Base-by-base conservation (phyloP, 2,113 vertebrate species). In the Halcyon senegalensis region DNA sequence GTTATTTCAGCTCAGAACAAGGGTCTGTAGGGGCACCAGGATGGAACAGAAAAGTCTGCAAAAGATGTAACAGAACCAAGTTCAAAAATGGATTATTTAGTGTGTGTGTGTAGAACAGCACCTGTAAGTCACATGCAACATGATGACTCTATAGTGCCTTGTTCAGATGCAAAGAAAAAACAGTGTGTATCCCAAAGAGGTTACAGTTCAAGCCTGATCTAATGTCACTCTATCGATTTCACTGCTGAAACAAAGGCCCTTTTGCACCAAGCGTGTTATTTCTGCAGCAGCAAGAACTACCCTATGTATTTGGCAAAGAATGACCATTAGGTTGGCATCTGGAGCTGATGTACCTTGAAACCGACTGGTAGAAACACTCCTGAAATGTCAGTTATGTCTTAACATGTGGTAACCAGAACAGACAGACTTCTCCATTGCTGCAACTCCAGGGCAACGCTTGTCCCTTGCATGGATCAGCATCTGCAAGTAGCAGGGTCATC, bases 241-340 rank as follows among this genome's bases (percentile, higher is more conserved):
- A 3, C 13, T 6, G 60, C 62, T 43, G 53, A 56, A 83, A 37
- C 27, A 13, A 51, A 10, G 53, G 46, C 11, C 16, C 60, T 67
- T 58, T 6, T 21, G n/a, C 68, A 67, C 11, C 46, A 41, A 23
- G 20, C 0, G 4, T 10, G 28, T 31, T 30, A 31, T 18, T 80
- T 21, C 66, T 60, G 69, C 1, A 1, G 51, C 78, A 51, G 53
- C 53, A 43, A n/a, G 56, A 60, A 18, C 55, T 43, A 50, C 59
- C 18, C 5, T 11, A 5, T 2, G 11, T 6, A 0, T 6, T 31
- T 62, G 94, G 77, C 23, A 72, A 63, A 16, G 41, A 77, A 37
- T 16, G 33, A 59, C 1, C 4, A 27, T 7, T 1, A 50, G 33
- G 35, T 0, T 39, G 67, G 73, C 48, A 13, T 7, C 60, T 3